These are phyloP conservation scores for Myotis lucifugus DNA, from an alignment of 2,113 vertebrate species.

Conservation along the genomic window DNA sequence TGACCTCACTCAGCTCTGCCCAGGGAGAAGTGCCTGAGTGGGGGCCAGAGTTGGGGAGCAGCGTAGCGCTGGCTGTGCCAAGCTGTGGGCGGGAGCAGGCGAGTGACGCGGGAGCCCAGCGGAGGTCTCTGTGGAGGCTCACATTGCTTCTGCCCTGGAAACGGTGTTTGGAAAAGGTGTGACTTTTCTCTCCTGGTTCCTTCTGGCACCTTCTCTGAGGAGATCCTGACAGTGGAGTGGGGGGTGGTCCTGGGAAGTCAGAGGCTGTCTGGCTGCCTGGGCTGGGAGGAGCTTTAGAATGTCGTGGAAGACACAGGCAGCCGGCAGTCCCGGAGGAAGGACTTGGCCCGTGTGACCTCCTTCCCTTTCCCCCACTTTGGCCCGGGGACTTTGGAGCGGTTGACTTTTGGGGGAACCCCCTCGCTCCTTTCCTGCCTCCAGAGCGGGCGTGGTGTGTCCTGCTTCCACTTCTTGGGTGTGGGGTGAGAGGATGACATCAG, in stretches of 20 bases:
- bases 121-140: neutral
- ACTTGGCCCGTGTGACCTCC: no score
- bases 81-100: neutral
- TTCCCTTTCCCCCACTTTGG: neutral
- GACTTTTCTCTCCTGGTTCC: neutral
- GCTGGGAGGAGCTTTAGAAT: neutral
- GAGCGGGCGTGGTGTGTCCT: neutral
- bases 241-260: neutral
- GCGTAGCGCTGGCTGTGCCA: neutral
- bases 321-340: neutral
- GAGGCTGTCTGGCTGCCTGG: neutral
- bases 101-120: neutral
- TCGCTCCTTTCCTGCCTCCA: neutral
- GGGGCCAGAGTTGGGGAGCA: neutral
- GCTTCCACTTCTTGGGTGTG: constrained; percentile 27
- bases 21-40: no score
- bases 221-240: neutral
- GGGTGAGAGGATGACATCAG: constrained; percentile 10
- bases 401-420: neutral
- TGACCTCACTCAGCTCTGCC: neutral
- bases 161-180: neutral
- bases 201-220: neutral
- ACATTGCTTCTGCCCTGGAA: neutral
- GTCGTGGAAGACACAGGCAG: neutral
- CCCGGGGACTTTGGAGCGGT: neutral